A percentile compares a stretch with the other conserved stretches of the same genome.
Evolutionary conservation across 2,113 vertebrate species (phyloP).

Genomic region (Amia ocellicauda): DNA sequence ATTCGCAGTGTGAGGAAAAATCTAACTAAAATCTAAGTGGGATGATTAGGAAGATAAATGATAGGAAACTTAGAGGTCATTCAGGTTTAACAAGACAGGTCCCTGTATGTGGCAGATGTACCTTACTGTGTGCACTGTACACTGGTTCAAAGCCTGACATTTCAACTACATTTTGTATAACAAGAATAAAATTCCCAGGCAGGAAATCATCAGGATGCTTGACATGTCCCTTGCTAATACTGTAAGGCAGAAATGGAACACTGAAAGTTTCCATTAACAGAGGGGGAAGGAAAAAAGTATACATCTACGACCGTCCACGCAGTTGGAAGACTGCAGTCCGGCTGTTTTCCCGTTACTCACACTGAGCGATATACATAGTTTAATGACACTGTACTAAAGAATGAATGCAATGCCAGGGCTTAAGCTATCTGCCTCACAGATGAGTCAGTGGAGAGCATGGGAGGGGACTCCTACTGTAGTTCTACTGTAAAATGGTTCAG

Average conservation of each 20-base stretch:
- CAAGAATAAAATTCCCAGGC: background rate
- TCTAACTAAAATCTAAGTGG: too few species aligned
- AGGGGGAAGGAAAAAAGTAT: background rate
- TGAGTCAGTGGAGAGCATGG: conserved; percentile 20
- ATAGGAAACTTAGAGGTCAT: too few species aligned
- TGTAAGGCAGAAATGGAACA: background rate
- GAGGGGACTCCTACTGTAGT: background rate
- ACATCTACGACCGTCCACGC: background rate
- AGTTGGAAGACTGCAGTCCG: background rate
- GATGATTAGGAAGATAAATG: too few species aligned
- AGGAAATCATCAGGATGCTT: background rate
- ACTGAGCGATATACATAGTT: conserved; percentile 22
- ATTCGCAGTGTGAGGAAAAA: too few species aligned
- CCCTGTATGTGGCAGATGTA: too few species aligned
- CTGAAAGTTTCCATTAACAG: conserved; percentile 2
- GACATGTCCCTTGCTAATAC: background rate
- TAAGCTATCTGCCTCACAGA: background rate
- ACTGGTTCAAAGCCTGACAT: background rate
- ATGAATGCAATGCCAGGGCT: conserved; percentile 11
- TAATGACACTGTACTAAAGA: conserved; percentile 22
- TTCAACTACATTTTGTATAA: background rate
- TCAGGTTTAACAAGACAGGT: too few species aligned
- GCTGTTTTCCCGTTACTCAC: too few species aligned
- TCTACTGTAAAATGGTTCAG: background rate
- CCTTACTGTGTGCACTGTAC: too few species aligned